Evolutionary conservation across 2,113 vertebrate genomes (phyloP), one percentile per base, ranked within the genome.

Genomic region (Mastomys natalensis): DNA sequence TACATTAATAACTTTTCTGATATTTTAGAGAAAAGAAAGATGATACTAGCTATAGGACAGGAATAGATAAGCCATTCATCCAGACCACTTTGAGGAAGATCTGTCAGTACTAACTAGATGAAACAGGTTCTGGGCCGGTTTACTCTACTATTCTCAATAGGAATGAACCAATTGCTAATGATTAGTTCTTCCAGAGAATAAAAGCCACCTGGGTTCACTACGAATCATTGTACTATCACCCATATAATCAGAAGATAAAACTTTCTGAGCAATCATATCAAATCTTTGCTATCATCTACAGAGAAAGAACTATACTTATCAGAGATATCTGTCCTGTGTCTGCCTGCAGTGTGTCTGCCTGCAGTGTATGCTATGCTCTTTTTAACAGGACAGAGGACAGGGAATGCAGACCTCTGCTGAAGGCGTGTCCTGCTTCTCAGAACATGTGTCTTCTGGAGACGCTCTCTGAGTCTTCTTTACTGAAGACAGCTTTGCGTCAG

Each of bases 381-480:
- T 84, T 73, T 48, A 76, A 92, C 0, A 97, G 48, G 0, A 19
- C 60, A 26, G 55, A 93, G 37, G 87, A 84, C 37, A 86, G 87
- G 29, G 11, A 74, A 95, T 74, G 98, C 98, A 94, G 96, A 99
- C 98, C 98, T 99, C 98, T 17, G 97, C 43, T 76, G 97, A 95
- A 93, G 94, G 34, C 12, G 96, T 3, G 72, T 98, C 98, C 76
- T 98, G 98, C 97, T 98, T 99, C 93, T 96, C 64, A 2, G 97
- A 98, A 97, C 98, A 98, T 22, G 48, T 37, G 7, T 98, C 98
- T 87, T 99, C 98, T 97, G 98, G 99, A 89, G 97, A 64, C 16
- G 92, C 96, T 94, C 96, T 98, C 94, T 96, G 98, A 53, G 95
- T 95, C 95, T 97, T 98, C 98, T 98, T 99, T 92, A 98, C 98